phyloP scores from a whole-genome alignment of 2,797 vertebrate species.

The Gephyroberyx darwinii region DNA sequence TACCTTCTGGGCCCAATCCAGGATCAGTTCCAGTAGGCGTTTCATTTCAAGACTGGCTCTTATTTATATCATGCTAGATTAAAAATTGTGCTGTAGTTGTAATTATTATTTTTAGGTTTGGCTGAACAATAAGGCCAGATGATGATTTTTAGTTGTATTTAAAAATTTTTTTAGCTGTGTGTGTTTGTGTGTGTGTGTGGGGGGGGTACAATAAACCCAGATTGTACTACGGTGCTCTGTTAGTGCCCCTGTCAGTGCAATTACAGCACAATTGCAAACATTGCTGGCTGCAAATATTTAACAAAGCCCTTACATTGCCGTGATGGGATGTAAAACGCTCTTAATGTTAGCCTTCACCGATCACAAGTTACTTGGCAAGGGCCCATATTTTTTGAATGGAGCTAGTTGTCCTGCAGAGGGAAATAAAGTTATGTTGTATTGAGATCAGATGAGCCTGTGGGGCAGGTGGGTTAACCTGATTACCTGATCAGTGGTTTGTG shows the following conservation, averaged over 20 bases:
- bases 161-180: too few species aligned
- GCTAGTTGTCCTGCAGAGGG: background rate
- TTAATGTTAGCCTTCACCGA: background rate
- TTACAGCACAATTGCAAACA: background rate
- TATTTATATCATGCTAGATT: too few species aligned
- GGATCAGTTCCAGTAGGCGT: background rate
- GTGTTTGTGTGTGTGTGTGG: too few species aligned
- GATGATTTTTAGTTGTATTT: too few species aligned
- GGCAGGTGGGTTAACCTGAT: constrained; percentile 27
- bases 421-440: constrained; percentile 15
- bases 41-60: too few species aligned
- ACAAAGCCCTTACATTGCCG: background rate
- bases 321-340: background rate
- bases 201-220: too few species aligned
- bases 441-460: constrained; percentile 12
- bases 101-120: too few species aligned
- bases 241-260: background rate
- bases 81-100: too few species aligned
- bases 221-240: too few species aligned
- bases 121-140: too few species aligned
- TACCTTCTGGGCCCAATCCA: background rate
- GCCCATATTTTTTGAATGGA: background rate
- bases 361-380: background rate
- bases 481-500: constrained; percentile 70
- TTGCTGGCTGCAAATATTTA: background rate